Evolutionary conservation across 2,113 vertebrate genomes (phyloP).

Genomic region (Diadophis punctatus): DNA sequence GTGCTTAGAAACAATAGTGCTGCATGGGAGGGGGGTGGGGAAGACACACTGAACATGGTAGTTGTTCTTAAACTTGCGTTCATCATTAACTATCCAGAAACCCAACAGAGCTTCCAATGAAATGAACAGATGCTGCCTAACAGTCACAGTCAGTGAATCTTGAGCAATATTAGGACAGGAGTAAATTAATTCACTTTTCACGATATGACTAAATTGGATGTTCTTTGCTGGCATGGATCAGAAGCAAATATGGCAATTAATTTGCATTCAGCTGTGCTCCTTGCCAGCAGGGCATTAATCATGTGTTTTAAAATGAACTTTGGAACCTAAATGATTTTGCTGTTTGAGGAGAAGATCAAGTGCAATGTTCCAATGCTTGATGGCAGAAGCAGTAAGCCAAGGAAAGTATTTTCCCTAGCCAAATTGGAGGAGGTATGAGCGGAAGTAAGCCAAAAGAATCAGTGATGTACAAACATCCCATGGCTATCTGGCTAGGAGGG

Average conservation of each 20-base stretch:
- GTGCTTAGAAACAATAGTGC: not conserved
- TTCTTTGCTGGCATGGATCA: not conserved
- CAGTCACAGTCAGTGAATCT: constrained; percentile 9
- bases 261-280: constrained; percentile 30
- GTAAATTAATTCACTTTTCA: constrained; percentile 18
- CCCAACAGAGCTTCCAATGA: not conserved
- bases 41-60: not conserved
- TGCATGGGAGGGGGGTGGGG: not conserved
- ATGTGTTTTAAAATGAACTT: constrained; percentile 37
- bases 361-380: constrained; percentile 67
- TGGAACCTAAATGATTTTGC: constrained; percentile 58
- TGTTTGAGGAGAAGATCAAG: constrained; percentile 62
- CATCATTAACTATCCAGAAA: not conserved
- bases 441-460: constrained; percentile 39
- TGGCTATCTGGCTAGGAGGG: constrained; percentile 45
- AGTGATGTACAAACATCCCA: constrained; percentile 45
- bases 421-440: constrained; percentile 48
- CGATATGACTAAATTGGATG: constrained; percentile 8
- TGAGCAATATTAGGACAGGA: constrained; percentile 13
- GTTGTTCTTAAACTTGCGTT: not conserved
- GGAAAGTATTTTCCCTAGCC: constrained; percentile 57
- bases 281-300: constrained; percentile 33
- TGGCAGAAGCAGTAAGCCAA: constrained; percentile 66
- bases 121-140: constrained; percentile 1
- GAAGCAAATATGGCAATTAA: not conserved